phyloP scores from a whole-genome alignment of 2,888 invertebrate genomes.

The Zygaena filipendulae region DNA sequence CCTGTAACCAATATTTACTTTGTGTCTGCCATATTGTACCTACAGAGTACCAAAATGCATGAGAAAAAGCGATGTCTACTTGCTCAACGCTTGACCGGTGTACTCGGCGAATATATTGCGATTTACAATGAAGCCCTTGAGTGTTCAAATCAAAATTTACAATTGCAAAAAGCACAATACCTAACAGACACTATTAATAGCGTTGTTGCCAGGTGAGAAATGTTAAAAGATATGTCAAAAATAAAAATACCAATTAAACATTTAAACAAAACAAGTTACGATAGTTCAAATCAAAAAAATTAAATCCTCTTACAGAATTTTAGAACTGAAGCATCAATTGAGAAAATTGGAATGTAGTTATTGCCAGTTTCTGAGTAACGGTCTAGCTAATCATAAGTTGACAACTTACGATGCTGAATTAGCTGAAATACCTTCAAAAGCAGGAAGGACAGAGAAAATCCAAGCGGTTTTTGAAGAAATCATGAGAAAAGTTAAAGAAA shows the following conservation, averaged over 20 bases:
- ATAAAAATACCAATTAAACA: no score
- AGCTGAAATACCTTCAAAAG: constrained; percentile 20
- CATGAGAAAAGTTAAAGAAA: constrained; percentile 22
- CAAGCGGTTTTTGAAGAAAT: constrained; percentile 22
- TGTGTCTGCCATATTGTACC: no score
- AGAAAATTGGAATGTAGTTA: constrained; percentile 31
- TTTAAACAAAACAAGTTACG: no score
- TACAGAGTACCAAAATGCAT: constrained; percentile 29
- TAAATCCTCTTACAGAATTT: no score
- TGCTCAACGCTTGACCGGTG: constrained; percentile 25
- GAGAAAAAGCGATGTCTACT: constrained; percentile 34
- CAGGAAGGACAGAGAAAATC: constrained; percentile 22
- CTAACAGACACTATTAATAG: constrained; percentile 27
- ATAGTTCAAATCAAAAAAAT: no score
- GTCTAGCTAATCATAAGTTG: constrained; percentile 25
- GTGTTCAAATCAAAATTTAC: constrained; percentile 34
- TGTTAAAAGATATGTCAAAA: constrained; percentile 1
- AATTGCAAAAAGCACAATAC: constrained; percentile 39
- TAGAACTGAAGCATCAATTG: constrained; percentile 36
- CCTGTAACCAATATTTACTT: no score
- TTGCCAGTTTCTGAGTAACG: constrained; percentile 29
- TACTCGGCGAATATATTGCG: constrained; percentile 32
- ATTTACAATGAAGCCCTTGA: constrained; percentile 35
- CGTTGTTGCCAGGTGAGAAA: constrained; percentile 29
- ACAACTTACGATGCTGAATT: constrained; percentile 32